These are phyloP conservation scores for Megaustenia siamemsis DNA, from an alignment of 2,888 invertebrate genomes.

Conservation along the genomic window DNA sequence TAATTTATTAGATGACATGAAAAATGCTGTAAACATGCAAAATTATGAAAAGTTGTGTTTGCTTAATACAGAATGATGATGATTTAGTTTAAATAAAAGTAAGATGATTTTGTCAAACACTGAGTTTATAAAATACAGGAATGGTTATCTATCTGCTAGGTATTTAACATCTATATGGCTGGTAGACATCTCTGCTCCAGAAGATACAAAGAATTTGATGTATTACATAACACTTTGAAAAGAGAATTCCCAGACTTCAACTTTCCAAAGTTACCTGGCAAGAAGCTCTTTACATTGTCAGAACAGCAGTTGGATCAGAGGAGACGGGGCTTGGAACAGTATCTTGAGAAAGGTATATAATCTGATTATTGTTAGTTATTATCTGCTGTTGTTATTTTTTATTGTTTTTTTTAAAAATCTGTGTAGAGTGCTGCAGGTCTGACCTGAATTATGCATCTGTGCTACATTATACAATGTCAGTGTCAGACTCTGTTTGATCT, in stretches of 20 bases:
- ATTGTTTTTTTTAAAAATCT: too few relatives aligned
- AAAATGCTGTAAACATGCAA: too few relatives aligned
- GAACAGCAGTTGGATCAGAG: slow-evolving; percentile 98
- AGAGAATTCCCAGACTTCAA: slow-evolving; percentile 96
- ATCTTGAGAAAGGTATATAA: slow-evolving; percentile 94
- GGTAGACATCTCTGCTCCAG: slow-evolving; percentile 97
- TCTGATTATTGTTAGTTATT: too few relatives aligned
- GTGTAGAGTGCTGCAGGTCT: too few relatives aligned
- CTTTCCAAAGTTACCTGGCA: slow-evolving; percentile 98
- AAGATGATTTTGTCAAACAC: neutral
- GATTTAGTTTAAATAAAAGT: neutral
- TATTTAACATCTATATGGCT: slow-evolving; percentile 99
- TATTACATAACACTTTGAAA: slow-evolving; percentile 91
- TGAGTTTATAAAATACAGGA: neutral
- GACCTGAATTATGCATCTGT: too few relatives aligned
- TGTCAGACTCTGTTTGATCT: too few relatives aligned
- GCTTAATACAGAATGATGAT: too few relatives aligned
- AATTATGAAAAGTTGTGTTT: too few relatives aligned
- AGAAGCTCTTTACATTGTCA: slow-evolving; percentile 96
- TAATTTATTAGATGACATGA: too few relatives aligned
- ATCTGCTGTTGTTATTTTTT: too few relatives aligned
- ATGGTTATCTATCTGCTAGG: slow-evolving; percentile 68
- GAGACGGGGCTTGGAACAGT: slow-evolving; percentile 95
- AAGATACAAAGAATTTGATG: slow-evolving; percentile 96
- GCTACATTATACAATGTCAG: too few relatives aligned